A percentile compares a stretch with the other conserved stretches of the same genome.
phyloP scores from a whole-genome alignment of 2,113 vertebrate genomes.

The Pavo muticus region DNA sequence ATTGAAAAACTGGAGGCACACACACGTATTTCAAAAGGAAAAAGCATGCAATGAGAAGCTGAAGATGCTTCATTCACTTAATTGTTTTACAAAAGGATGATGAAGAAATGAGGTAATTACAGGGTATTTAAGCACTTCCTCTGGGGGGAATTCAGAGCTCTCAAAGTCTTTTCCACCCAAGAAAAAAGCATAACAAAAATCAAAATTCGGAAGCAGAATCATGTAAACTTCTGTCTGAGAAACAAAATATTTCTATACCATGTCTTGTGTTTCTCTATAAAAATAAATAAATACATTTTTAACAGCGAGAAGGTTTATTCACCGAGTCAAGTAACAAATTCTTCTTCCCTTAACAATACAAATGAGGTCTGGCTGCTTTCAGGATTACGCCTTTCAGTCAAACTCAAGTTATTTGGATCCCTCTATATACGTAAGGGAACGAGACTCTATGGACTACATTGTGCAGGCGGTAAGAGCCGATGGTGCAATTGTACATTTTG shows the following conservation, averaged over 20 bases:
- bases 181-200: too few species aligned
- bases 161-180: too few species aligned
- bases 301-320: background rate
- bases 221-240: too few species aligned
- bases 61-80: too few species aligned
- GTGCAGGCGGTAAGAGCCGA: background rate
- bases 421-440: background rate
- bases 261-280: background rate
- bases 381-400: background rate
- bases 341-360: background rate
- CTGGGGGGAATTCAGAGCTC: too few species aligned
- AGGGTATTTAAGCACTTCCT: too few species aligned
- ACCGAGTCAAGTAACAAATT: background rate
- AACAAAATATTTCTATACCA: too few species aligned
- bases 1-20: background rate
- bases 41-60: background rate
- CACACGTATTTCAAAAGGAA: background rate
- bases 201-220: too few species aligned
- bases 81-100: too few species aligned
- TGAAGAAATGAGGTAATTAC: too few species aligned
- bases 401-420: background rate
- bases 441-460: background rate
- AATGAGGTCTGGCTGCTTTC: background rate
- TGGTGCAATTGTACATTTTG: background rate
- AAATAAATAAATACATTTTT: background rate